Evolutionary conservation across 2,888 invertebrate species (phyloP).

Genomic region (Eupsilia transversa): DNA sequence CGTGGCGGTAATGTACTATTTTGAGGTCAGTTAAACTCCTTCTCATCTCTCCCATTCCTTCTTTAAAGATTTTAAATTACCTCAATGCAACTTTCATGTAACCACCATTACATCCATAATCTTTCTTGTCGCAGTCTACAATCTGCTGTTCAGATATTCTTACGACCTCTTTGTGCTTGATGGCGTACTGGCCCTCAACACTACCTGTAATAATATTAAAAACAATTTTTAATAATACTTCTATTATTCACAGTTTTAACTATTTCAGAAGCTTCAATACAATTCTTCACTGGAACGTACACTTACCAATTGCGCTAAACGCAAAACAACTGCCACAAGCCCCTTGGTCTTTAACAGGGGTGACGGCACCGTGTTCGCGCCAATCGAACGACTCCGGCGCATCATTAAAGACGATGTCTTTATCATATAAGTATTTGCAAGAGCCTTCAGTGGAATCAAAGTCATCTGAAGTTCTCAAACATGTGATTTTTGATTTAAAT

Average conservation of each 20-base stretch:
- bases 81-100: not conserved
- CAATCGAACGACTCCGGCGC: slow-evolving; percentile 90
- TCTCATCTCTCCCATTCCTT: not conserved
- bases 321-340: slow-evolving; percentile 96
- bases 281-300: not conserved
- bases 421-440: slow-evolving; percentile 12
- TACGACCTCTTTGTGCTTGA: slow-evolving; percentile 18
- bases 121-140: slow-evolving; percentile 27
- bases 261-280: not conserved
- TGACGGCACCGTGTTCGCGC: slow-evolving; percentile 94
- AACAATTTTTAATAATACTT: not conserved
- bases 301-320: slow-evolving; percentile 67
- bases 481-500: not conserved
- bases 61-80: slow-evolving; percentile 17
- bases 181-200: slow-evolving; percentile 42
- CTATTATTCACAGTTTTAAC: not conserved
- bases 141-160: slow-evolving; percentile 51
- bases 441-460: accelerated
- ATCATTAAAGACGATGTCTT: slow-evolving; percentile 36
- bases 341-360: slow-evolving; percentile 94
- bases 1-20: not conserved
- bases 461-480: not conserved
- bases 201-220: slow-evolving; percentile 48
- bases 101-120: not conserved
- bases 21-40: not conserved